phyloP scores from a whole-genome alignment of 2,888 invertebrate species.

The Matsumyia berberina region DNA sequence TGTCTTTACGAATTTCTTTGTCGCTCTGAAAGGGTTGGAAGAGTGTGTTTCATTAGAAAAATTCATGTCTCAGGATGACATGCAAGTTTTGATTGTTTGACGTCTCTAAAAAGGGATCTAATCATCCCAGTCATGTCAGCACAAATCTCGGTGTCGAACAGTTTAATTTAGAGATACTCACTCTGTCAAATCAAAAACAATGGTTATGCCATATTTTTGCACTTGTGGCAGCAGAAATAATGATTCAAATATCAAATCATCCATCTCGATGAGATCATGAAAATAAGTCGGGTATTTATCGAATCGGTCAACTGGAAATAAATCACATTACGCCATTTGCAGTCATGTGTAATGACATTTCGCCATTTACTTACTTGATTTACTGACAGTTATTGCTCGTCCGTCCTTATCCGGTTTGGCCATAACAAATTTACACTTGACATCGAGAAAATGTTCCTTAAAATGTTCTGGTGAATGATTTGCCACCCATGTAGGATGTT shows the following conservation, averaged over 20 bases:
- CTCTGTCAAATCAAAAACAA: constrained; percentile 82
- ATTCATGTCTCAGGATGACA: too few relatives aligned
- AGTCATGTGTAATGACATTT: not conserved
- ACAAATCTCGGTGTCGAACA: too few relatives aligned
- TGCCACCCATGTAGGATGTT: constrained; percentile 81
- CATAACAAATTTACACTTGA: constrained; percentile 81
- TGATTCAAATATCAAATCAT: constrained; percentile 82
- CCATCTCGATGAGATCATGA: constrained; percentile 81
- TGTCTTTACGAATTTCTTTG: constrained; percentile 80
- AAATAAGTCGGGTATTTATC: constrained; percentile 81
- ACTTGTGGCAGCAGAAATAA: constrained; percentile 81
- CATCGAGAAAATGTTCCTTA: constrained; percentile 79
- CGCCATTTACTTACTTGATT: constrained; percentile 40
- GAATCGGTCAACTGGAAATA: constrained; percentile 80
- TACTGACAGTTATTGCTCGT: constrained; percentile 76
- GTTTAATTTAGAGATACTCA: too few relatives aligned
- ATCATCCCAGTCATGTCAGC: too few relatives aligned
- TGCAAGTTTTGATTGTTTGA: not conserved
- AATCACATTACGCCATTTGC: not conserved
- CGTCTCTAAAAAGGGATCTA: too few relatives aligned
- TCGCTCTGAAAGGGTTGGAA: constrained; percentile 78
- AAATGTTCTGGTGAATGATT: constrained; percentile 80
- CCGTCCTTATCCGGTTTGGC: constrained; percentile 81
- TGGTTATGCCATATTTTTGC: constrained; percentile 81
- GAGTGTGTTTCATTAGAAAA: too few relatives aligned